A percentile compares a stretch with the other conserved stretches of the same genome.
These are phyloP conservation scores for Palaemon carinicauda DNA, from an alignment of 1,140 invertebrate species.

Conservation along the genomic window DNA sequence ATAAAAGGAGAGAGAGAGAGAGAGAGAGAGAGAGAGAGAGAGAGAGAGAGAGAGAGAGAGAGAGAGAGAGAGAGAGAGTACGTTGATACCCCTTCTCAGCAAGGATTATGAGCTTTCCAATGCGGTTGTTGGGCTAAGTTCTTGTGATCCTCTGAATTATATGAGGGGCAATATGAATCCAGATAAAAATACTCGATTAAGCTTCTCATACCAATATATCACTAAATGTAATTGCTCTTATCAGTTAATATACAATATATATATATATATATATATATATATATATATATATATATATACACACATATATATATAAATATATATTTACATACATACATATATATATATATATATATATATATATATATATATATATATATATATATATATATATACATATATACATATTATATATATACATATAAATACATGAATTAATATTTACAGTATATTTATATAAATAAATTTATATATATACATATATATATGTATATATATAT, in stretches of 20 bases:
- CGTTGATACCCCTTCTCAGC: background rate
- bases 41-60: conserved; percentile 1
- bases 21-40: conserved; percentile 27
- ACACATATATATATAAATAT: background rate
- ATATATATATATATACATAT: background rate
- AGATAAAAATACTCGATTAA: too few species aligned
- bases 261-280: background rate
- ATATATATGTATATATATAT: too few species aligned
- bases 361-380: background rate
- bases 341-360: background rate
- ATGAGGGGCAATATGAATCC: too few species aligned
- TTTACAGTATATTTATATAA: background rate
- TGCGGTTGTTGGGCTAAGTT: background rate
- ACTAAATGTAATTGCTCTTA: too few species aligned
- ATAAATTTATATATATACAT: background rate
- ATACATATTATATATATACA: background rate
- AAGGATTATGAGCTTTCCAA: background rate
- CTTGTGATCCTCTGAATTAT: background rate
- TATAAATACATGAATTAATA: background rate
- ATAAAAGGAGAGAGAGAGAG: conserved; percentile 15
- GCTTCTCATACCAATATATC: too few species aligned
- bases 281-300: background rate
- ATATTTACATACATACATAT: background rate
- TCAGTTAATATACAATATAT: background rate
- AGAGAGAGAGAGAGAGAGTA: background rate